Conservation (phyloP, 2,888 invertebrate species). For the Lycia hirtaria region DNA sequence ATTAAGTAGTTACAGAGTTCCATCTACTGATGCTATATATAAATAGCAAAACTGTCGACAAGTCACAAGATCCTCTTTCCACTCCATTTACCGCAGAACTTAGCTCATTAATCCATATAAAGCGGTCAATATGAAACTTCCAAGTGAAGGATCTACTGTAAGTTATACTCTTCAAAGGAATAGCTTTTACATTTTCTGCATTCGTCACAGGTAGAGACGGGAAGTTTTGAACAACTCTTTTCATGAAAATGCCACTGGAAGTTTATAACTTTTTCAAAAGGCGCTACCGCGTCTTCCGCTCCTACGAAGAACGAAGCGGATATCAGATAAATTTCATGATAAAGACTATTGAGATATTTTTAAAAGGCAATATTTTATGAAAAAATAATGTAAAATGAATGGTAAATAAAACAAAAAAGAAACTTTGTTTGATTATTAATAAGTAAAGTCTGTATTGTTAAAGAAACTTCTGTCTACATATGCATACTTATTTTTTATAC, state of each 20-base stretch:
- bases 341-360: background rate
- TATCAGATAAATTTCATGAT: background rate
- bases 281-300: background rate
- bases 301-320: background rate
- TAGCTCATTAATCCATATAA: constrained; percentile 43
- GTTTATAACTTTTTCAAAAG: constrained; percentile 7
- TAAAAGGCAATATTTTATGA: too few species aligned
- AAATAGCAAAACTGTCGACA: constrained; percentile 11
- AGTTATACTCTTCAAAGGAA: constrained; percentile 28
- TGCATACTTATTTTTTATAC: too few species aligned
- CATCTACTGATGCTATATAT: background rate
- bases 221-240: constrained; percentile 23
- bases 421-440: too few species aligned
- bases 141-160: constrained; percentile 20
- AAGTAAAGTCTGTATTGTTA: too few species aligned
- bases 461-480: too few species aligned
- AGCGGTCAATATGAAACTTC: constrained; percentile 40
- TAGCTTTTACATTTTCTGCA: constrained; percentile 33
- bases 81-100: constrained; percentile 38
- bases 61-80: constrained; percentile 28
- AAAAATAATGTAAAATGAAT: too few species aligned
- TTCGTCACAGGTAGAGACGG: constrained; percentile 34
- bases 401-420: too few species aligned
- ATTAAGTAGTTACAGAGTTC: background rate
- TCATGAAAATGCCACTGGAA: constrained; percentile 24